A percentile compares a stretch with the other conserved stretches of the same genome.
Conservation (phyloP, 2,888 invertebrate species). For the Trichopoda pennipes region DNA sequence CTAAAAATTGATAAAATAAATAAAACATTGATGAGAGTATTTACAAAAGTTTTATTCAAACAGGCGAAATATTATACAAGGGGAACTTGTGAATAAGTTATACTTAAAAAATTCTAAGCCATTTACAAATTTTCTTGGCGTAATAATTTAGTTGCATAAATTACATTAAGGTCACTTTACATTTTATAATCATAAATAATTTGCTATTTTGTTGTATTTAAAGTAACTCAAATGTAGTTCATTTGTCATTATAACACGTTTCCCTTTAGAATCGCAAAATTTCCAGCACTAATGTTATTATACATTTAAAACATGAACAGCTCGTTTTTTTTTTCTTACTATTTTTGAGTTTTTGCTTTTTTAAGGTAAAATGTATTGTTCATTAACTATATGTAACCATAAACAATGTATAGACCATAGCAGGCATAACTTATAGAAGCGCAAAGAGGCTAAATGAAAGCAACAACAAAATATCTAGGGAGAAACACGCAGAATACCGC, state of each 20-base stretch:
- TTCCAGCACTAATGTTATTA: conserved; percentile 52
- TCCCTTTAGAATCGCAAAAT: conserved; percentile 31
- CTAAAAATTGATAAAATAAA: no score
- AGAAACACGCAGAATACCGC: conserved; percentile 60
- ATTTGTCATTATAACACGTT: conserved; percentile 47
- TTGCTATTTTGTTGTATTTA: neutral
- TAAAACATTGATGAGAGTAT: no score
- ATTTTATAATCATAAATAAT: conserved; percentile 22
- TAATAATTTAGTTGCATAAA: no score
- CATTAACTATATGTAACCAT: conserved; percentile 39
- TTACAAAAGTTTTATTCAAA: no score
- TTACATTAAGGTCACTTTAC: neutral
- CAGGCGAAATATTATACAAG: no score
- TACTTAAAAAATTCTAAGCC: no score
- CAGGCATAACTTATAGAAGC: conserved; percentile 50
- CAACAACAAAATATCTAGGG: conserved; percentile 19
- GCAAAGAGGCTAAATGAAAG: conserved; percentile 18
- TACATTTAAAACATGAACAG: conserved; percentile 50
- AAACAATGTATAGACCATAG: conserved; percentile 55
- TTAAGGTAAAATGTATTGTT: conserved; percentile 12
- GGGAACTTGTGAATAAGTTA: no score
- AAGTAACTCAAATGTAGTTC: conserved; percentile 7
- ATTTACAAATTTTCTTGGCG: no score
- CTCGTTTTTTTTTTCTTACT: conserved; percentile 11
- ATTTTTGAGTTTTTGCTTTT: neutral